Evolutionary conservation across 2,888 invertebrate genomes (phyloP), one percentile per base, ranked within the genome.

Genomic region (Watsonalla binaria): DNA sequence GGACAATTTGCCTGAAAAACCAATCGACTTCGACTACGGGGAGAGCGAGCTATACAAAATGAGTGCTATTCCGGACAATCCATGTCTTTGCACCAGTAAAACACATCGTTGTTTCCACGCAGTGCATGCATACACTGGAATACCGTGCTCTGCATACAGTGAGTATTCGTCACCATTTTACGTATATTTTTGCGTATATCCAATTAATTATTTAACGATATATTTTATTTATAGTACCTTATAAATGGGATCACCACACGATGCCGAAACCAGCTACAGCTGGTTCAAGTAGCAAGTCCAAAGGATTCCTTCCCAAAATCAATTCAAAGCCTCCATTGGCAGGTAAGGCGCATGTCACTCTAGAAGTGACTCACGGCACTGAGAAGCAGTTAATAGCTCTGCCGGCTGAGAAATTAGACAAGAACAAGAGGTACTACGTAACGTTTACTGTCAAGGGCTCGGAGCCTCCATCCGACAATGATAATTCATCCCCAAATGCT

Each of bases 41-140:
- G 91, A 91, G 65, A 89, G 84, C 55, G 91, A 91, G 58, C 83
- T 93, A 9, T 93, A 93, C 72, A 93, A 93, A 75, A 92, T 93
- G 86, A 93, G 92, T 60, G 89, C 92, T 55, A 85, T 93, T 58
- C 92, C 91, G 24, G 95, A 95, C 67, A 96, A 96, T 78, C 95
- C 96, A 2, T 92, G 95, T 61, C 92, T 95, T 56, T 98, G 97
- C 78, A 96, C 96, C 11, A 95, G 95, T 65, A 95, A 95, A 73
- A 97, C 97, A 4, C 96, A 97, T 78, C 92, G 97, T 63, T 98
- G 98, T 85, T 94, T 95, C 77, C 97, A 98, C 78, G 97, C 97
- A 2, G 94, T 97, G 8, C 97, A 97, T 80, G 97, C 97, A 34
- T 97, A 97, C 76, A 97, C 97, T 5, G 96, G 96, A 8, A 92